Percentiles rank a stretch among this genome's conserved stretches.
These are phyloP conservation scores for Eriosoma lanigerum DNA, from an alignment of 1,140 invertebrate species.

Conservation along the genomic window DNA sequence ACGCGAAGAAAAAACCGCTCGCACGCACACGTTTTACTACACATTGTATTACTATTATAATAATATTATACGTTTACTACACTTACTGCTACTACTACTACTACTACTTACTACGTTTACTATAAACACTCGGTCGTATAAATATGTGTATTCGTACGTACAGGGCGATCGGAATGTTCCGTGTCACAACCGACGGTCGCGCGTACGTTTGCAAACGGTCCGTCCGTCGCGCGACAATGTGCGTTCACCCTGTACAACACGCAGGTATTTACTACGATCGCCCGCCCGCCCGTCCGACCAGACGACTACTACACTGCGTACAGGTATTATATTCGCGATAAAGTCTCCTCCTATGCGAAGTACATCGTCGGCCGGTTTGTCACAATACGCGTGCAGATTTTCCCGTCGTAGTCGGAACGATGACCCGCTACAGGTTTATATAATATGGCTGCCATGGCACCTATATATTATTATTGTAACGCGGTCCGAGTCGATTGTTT, in stretches of 20 bases:
- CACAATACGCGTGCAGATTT: constrained; percentile 25
- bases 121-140: not conserved
- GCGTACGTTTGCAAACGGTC: too few relatives aligned
- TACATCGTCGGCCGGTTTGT: constrained; percentile 1
- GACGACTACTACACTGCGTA: not conserved
- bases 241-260: too few relatives aligned
- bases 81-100: not conserved
- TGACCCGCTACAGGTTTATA: not conserved
- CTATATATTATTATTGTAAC: not conserved
- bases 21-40: not conserved
- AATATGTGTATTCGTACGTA: too few relatives aligned
- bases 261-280: not conserved
- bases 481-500: too few relatives aligned
- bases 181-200: too few relatives aligned
- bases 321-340: not conserved
- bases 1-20: not conserved
- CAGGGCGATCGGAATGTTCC: too few relatives aligned
- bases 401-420: constrained; percentile 2
- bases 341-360: not conserved
- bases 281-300: not conserved
- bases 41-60: not conserved
- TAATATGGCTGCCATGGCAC: not conserved
- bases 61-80: too few relatives aligned
- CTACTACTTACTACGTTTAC: not conserved
- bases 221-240: too few relatives aligned